Evolutionary conservation across 2,888 invertebrate species (phyloP).

Genomic region (Ernsta delagoae): DNA sequence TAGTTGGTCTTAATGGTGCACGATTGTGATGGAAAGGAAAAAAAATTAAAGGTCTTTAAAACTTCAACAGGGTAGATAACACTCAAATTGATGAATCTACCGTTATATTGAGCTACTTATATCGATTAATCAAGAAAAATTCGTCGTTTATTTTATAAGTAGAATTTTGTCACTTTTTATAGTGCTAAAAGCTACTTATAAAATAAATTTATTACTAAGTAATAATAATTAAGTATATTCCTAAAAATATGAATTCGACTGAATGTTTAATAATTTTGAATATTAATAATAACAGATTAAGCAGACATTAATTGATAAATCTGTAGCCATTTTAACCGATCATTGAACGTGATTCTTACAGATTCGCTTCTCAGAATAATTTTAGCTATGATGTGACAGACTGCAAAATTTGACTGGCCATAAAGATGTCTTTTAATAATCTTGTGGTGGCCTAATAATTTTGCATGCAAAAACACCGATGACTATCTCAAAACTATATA

Average conservation of each 20-base stretch:
- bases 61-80: neutral
- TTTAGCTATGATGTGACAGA: slow-evolving; percentile 16
- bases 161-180: slow-evolving; percentile 2
- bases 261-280: neutral
- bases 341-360: slow-evolving; percentile 7
- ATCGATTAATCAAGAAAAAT: slow-evolving; percentile 2
- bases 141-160: neutral
- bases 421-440: slow-evolving; percentile 34
- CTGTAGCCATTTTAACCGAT: slow-evolving; percentile 29
- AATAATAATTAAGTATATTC: neutral
- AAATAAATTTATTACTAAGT: slow-evolving; percentile 5
- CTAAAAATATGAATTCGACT: slow-evolving; percentile 25
- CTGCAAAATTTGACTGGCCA: slow-evolving; percentile 9
- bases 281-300: slow-evolving; percentile 18
- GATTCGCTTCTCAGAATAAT: slow-evolving; percentile 14
- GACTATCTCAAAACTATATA: slow-evolving; percentile 20
- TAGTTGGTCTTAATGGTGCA: slow-evolving; percentile 30
- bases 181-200: neutral
- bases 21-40: slow-evolving; percentile 13
- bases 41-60: neutral
- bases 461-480: slow-evolving; percentile 30
- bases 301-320: slow-evolving; percentile 25
- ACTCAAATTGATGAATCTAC: neutral
- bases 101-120: neutral
- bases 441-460: slow-evolving; percentile 25